A percentile compares a stretch with the other conserved stretches of the same genome.
These are phyloP conservation scores for Mesocricetus auratus DNA, from an alignment of 2,113 vertebrate species.

Conservation along the genomic window DNA sequence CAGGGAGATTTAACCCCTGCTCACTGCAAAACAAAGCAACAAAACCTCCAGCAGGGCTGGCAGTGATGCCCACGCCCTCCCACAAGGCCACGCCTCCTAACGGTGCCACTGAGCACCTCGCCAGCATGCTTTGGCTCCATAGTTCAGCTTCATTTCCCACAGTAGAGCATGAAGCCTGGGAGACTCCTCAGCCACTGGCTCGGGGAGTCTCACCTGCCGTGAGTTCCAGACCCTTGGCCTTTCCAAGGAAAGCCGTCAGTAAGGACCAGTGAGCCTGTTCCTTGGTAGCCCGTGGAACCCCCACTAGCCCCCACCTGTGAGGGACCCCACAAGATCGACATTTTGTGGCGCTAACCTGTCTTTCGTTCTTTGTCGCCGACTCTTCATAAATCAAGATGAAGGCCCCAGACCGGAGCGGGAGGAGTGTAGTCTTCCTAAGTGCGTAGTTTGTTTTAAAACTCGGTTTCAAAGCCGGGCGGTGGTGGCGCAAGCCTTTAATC, in stretches of 20 bases:
- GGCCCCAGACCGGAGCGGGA: not conserved
- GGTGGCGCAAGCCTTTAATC: too few species aligned
- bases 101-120: not conserved
- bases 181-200: not conserved
- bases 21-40: not conserved
- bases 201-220: not conserved
- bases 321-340: not conserved
- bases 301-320: not conserved
- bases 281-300: not conserved
- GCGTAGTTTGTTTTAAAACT: not conserved
- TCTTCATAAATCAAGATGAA: not conserved
- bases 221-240: not conserved
- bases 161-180: not conserved
- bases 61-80: not conserved
- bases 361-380: not conserved
- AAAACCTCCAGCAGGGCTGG: not conserved
- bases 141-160: not conserved
- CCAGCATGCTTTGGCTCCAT: not conserved
- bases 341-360: not conserved
- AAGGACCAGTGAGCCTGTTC: not conserved
- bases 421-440: not conserved
- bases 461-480: too few species aligned
- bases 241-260: not conserved
- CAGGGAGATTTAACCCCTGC: not conserved
- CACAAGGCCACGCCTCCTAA: not conserved